phyloP scores from a whole-genome alignment of 2,113 vertebrate genomes.

The Arothron firmamentum region DNA sequence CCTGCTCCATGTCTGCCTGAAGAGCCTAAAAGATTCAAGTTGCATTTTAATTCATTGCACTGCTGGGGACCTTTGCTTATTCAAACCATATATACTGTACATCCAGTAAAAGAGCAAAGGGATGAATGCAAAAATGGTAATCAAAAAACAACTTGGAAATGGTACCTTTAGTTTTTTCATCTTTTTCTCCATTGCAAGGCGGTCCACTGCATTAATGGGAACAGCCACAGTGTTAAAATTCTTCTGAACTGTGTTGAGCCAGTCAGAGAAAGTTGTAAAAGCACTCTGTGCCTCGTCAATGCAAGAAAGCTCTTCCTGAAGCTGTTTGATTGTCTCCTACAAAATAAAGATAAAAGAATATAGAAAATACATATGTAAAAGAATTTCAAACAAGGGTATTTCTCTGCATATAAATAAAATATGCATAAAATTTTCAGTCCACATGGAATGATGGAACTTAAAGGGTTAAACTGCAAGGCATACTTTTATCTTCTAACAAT shows the following conservation, averaged over 20 bases:
- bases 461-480: not conserved
- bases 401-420: too few relatives aligned
- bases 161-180: conserved; percentile 90
- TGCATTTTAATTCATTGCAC: not conserved
- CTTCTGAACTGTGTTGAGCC: conserved; percentile 82
- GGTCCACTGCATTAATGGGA: conserved; percentile 79
- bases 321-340: conserved; percentile 89
- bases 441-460: too few relatives aligned
- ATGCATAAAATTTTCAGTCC: too few relatives aligned
- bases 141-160: too few relatives aligned
- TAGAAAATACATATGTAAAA: not conserved
- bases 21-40: conserved; percentile 58
- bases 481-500: not conserved
- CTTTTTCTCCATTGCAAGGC: conserved; percentile 84
- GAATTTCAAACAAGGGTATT: not conserved
- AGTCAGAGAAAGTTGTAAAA: conserved; percentile 82
- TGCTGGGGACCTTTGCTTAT: not conserved
- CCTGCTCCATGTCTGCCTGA: conserved; percentile 86
- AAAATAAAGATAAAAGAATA: not conserved
- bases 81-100: not conserved
- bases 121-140: not conserved
- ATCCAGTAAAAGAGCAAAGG: not conserved
- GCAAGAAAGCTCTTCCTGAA: conserved; percentile 86
- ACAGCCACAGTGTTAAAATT: conserved; percentile 80
- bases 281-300: conserved; percentile 85